A percentile compares a stretch with the other conserved stretches of the same genome.
Conservation (phyloP, 2,113 vertebrate species). For the Poeciliopsis retropinna region DNA sequence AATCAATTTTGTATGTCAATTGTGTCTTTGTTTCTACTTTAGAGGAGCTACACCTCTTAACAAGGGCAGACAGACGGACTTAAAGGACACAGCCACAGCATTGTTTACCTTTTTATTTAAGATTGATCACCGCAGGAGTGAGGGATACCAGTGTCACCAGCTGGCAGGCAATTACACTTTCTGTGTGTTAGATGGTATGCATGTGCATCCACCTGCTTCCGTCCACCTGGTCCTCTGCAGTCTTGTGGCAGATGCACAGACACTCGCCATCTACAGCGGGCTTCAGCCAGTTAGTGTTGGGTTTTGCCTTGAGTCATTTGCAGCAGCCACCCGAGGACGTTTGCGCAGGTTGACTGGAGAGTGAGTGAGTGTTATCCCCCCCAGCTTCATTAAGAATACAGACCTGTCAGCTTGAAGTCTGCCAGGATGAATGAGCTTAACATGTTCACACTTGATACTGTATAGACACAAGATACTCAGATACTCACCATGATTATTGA, state of each 20-base stretch:
- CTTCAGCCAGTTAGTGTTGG: conserved; percentile 37
- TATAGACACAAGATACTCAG: conserved; percentile 26
- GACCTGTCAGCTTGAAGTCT: conserved; percentile 61
- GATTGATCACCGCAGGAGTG: conserved; percentile 67
- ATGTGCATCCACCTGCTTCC: conserved; percentile 28
- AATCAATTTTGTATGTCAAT: conserved; percentile 34
- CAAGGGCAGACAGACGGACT: conserved; percentile 60
- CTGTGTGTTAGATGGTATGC: conserved; percentile 25
- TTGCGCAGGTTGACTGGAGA: conserved; percentile 53
- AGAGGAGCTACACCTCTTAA: conserved; percentile 45
- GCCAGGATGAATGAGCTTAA: conserved; percentile 64
- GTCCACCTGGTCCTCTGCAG: conserved; percentile 25
- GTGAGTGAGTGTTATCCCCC: conserved; percentile 45
- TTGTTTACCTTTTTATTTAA: conserved; percentile 64
- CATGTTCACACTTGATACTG: conserved; percentile 2
- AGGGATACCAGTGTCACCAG: conserved; percentile 62
- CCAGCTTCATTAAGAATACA: conserved; percentile 68
- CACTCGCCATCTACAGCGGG: conserved; percentile 29
- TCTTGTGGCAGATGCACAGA: conserved; percentile 23
- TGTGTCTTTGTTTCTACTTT: conserved; percentile 33
- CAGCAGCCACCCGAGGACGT: conserved; percentile 49
- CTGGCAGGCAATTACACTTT: conserved; percentile 59
- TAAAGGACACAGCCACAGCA: conserved; percentile 55
- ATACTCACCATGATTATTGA: conserved; percentile 26
- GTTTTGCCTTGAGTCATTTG: conserved; percentile 42